Base-by-base conservation (phyloP, 2,888 invertebrate species). In the Volucella bombylans region DNA sequence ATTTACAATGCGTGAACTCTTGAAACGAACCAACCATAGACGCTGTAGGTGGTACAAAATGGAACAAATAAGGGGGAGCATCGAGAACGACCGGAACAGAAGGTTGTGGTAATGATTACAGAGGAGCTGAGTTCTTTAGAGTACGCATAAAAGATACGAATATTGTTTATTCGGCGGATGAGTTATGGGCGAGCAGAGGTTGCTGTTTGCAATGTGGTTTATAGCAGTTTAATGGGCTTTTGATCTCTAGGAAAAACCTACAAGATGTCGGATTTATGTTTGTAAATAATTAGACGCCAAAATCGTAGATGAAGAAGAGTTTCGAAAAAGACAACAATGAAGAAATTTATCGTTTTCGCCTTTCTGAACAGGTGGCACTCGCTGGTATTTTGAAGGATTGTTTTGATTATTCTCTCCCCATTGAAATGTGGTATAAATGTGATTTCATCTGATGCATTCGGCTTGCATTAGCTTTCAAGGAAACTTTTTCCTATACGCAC, bases 41-140 rank as follows among this genome's bases (percentile, higher is more conserved):
- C 74, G 55, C 83, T 47, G 80, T 83, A 71, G 83, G 73, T 69
- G 83, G 79, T 69, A 54, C 54, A 73, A 74, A 74, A 61, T 64
- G 64, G 79, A 50, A 41, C 55, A 59, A 69, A 39, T 71, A n/a
- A 62, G 50, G 62, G 82, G 15, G 65, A 50, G 43, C 72, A 49
- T 39, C 52, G 59, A 62, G 43, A 45, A 2, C 15, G 55, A 68
- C 65, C 65, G 69, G 59, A 83, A 83, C 83, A 65, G 69, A 71
- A 80, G 80, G 65, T 71, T 80, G 64, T 74, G 74, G 80, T 80
- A 74, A 80, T 82, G 62, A 79, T 79, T 79, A 83, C 65, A 80
- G 54, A 49, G 62, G 67, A 57, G 50, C 47, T 31, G 31, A 4
- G 14, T 49, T 50, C 15, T 67, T 55, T 11, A 65, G 69, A 12